phyloP scores from a whole-genome alignment of 2,113 vertebrate species.

The Gambusia affinis region DNA sequence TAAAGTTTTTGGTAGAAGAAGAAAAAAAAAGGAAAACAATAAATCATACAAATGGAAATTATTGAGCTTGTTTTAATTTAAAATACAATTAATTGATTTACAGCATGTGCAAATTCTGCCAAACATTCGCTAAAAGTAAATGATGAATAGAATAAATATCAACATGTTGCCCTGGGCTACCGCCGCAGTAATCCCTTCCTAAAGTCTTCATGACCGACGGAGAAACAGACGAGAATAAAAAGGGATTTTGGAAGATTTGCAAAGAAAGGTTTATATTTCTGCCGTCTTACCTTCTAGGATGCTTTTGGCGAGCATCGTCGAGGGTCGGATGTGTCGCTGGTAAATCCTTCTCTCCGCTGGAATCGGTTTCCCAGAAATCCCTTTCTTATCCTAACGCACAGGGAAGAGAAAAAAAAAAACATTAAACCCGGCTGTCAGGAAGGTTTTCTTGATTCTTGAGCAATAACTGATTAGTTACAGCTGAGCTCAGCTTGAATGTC shows the following conservation, averaged over 20 bases:
- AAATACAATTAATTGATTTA: too few species aligned
- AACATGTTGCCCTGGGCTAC: too few species aligned
- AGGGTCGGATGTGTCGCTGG: slow-evolving; percentile 91
- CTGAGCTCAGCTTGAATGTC: neutral
- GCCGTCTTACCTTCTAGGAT: slow-evolving; percentile 91
- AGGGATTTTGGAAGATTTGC: neutral
- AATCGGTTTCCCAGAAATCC: slow-evolving; percentile 88
- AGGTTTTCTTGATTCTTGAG: slow-evolving; percentile 19
- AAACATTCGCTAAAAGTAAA: too few species aligned
- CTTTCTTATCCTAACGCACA: slow-evolving; percentile 91
- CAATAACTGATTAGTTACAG: slow-evolving; percentile 14
- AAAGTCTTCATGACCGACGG: too few species aligned
- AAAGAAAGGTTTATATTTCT: neutral
- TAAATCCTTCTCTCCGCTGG: slow-evolving; percentile 91
- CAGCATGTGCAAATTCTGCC: too few species aligned
- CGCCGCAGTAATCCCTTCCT: too few species aligned
- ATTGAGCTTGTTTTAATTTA: too few species aligned
- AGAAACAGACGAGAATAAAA: neutral
- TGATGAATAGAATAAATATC: too few species aligned
- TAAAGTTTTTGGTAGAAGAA: too few species aligned
- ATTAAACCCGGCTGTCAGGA: neutral
- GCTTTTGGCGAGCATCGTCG: slow-evolving; percentile 96
- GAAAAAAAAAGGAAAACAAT: too few species aligned
- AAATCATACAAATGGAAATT: too few species aligned
- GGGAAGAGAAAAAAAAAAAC: neutral